Evolutionary conservation across 2,113 vertebrate species (phyloP).

Genomic region (Prunella himalayana): DNA sequence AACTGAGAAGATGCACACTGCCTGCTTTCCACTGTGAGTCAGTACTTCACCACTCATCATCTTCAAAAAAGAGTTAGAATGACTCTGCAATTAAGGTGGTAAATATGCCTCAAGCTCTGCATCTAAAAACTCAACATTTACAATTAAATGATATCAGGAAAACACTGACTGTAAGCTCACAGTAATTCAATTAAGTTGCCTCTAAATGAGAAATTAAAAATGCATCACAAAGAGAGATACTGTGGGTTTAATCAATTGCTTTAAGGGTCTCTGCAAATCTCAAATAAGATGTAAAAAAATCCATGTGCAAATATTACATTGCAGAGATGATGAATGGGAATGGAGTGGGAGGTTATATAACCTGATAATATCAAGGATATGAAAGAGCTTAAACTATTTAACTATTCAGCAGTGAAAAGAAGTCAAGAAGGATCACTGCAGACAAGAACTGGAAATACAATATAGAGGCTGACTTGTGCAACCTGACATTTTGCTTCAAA

Average conservation of each 20-base stretch:
- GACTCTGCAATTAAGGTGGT: not conserved
- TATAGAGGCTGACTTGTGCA: not conserved
- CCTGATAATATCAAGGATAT: conserved; percentile 27
- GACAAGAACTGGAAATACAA: conserved; percentile 13
- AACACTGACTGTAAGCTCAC: not conserved
- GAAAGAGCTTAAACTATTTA: conserved; percentile 29
- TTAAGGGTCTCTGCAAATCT: not conserved
- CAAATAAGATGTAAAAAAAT: conserved; percentile 6
- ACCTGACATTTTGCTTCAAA: conserved; percentile 18
- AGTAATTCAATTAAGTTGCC: not conserved
- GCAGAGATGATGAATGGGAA: conserved; percentile 7
- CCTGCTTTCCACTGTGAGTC: not conserved
- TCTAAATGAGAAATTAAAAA: conserved; percentile 15
- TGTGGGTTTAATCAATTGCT: not conserved
- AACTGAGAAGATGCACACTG: not conserved
- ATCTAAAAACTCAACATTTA: not conserved
- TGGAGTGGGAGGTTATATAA: conserved; percentile 49
- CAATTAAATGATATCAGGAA: not conserved
- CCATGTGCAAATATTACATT: not conserved
- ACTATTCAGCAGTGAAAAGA: conserved; percentile 39
- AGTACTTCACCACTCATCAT: not conserved
- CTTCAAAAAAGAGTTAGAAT: not conserved
- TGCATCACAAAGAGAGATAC: not conserved
- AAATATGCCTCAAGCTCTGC: not conserved
- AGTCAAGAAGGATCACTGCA: conserved; percentile 39